Evolutionary conservation across 2,888 invertebrate genomes (phyloP), one percentile per base, ranked within the genome.

Genomic region (Orthonychiurus folsomi): DNA sequence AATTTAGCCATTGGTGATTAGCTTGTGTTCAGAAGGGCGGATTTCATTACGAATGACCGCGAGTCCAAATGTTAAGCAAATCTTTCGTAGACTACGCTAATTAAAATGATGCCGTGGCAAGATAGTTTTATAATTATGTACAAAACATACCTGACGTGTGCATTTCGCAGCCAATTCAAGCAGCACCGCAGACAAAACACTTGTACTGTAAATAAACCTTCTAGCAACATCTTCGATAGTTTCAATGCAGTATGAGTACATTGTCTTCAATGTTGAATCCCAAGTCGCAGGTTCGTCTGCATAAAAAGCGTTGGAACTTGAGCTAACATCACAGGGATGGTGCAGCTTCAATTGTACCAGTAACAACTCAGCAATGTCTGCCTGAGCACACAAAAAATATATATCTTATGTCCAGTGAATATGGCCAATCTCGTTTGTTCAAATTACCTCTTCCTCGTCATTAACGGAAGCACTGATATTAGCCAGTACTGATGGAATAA

Each of bases 311-410:
- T 28, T 9, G 9, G 68, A 64, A 1, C 23, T 54, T 5, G 57
- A 28, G 2, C 60, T 58, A 15, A 68, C 61, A 57, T 73, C 69
- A 61, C 58, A 66, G 1, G 82, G 82, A 74, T 81, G 79, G 74
- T 83, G 83, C 28, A 81, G 73, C 66, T 77, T 75, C 18, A 82
- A 69, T 75, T 82, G 80, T n/a, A 82, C 73, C 2, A 80, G 70
- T 23, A 81, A 75, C 67, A 81, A 78, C 64, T 80, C 78, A 9
- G 26, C n/a, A n/a, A 48, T 23, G 5, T 47, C 28, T 3, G 59
- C 50, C 25, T 59, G n/a, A 20, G 20, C 52, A 52, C 3, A 37
- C 15, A 12, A 52, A 52, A 23, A 52, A 23, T 18, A 23, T 18
- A 15, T 55, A 18, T 55, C 3, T 2, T 18, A 50, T n/a, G 21